Evolutionary conservation across 2,797 vertebrate genomes (phyloP).

Genomic region (Fistularia tabacaria): DNA sequence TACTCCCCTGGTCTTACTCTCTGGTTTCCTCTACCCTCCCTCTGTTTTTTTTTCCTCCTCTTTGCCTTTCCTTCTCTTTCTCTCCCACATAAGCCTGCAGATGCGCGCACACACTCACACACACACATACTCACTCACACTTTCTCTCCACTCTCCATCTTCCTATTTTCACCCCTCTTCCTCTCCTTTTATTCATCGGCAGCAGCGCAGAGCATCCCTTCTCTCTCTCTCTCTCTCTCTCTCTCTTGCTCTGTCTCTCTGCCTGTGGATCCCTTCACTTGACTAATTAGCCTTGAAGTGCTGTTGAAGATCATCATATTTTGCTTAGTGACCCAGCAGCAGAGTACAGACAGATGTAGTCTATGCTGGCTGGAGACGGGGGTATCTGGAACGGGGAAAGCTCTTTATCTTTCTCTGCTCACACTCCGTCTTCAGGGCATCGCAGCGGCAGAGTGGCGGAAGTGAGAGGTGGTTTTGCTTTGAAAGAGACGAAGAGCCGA

Average conservation of each 20-base stretch:
- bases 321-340: conserved; percentile 56
- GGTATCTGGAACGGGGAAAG: conserved; percentile 45
- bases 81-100: conserved; percentile 37
- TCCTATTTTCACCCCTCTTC: conserved; percentile 4
- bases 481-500: conserved; percentile 43
- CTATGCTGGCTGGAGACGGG: conserved; percentile 51
- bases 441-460: conserved; percentile 45
- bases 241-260: conserved; percentile 4
- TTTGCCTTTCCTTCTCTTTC: conserved; percentile 35
- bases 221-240: conserved; percentile 10
- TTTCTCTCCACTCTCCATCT: conserved; percentile 8
- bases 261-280: conserved; percentile 62
- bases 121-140: conserved; percentile 6
- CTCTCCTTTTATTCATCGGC: conserved; percentile 46
- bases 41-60: conserved; percentile 37
- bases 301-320: conserved; percentile 67
- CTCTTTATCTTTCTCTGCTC: conserved; percentile 54
- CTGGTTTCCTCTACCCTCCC: conserved; percentile 51
- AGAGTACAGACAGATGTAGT: conserved; percentile 60
- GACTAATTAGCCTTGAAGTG: conserved; percentile 71
- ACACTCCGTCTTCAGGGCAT: conserved; percentile 51
- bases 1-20: conserved; percentile 46
- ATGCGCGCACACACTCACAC: conserved; percentile 19
- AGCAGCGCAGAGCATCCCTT: conserved; percentile 43
- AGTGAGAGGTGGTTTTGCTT: conserved; percentile 60